Percentiles rank a stretch among this genome's conserved stretches.
These are phyloP conservation scores for Acanthaster planci DNA, from an alignment of 35 echinoderm and acorn worm species.

Conservation along the genomic window DNA sequence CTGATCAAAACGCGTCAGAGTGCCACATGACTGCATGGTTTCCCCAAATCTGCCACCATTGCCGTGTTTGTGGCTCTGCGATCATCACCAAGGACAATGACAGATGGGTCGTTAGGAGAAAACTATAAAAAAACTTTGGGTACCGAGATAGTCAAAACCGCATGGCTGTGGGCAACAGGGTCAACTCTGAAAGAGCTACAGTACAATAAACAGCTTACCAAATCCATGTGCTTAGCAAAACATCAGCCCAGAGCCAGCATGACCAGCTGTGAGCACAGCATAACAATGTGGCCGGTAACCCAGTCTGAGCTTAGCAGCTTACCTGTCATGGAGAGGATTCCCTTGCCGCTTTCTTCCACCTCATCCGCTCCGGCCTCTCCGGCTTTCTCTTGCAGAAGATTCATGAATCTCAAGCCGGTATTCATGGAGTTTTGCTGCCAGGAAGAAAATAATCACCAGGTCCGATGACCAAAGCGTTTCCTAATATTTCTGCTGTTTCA, in stretches of 20 bases:
- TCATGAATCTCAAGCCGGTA: conserved; percentile 59
- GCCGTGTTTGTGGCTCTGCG: not conserved
- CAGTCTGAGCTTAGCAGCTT: too few relatives aligned
- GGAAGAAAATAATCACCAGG: not conserved
- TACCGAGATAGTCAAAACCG: too few relatives aligned
- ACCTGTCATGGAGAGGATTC: conserved; percentile 78
- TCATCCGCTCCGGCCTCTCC: conserved; percentile 73
- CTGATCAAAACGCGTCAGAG: not conserved
- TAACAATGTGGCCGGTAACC: too few relatives aligned
- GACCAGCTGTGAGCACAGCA: too few relatives aligned
- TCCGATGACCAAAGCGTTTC: too few relatives aligned
- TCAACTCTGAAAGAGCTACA: too few relatives aligned
- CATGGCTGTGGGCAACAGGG: too few relatives aligned
- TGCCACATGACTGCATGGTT: too few relatives aligned
- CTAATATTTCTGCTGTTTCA: not conserved
- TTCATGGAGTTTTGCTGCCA: conserved; percentile 47
- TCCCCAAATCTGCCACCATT: not conserved
- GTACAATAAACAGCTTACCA: too few relatives aligned
- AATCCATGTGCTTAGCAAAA: too few relatives aligned
- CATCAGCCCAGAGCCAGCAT: too few relatives aligned
- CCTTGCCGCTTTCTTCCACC: conserved; percentile 70
- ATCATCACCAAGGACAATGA: not conserved
- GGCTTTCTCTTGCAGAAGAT: conserved; percentile 60
- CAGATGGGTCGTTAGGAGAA: not conserved
- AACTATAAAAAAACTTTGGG: too few relatives aligned